phyloP scores from a whole-genome alignment of 2,113 vertebrate genomes.

The Ctenomys sociabilis region DNA sequence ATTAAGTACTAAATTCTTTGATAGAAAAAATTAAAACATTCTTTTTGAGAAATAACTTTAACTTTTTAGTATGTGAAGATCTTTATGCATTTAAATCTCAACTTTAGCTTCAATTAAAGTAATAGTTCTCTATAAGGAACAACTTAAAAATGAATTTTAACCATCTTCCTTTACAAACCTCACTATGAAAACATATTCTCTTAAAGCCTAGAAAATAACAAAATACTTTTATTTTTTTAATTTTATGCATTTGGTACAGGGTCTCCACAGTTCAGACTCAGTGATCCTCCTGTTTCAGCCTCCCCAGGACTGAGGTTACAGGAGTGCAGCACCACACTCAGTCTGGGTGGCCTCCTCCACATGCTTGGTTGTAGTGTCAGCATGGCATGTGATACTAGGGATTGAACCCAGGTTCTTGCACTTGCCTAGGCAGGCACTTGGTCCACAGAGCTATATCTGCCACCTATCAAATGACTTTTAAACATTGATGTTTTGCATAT shows the following conservation, averaged over 20 bases:
- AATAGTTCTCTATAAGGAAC: neutral
- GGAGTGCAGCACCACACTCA: no score
- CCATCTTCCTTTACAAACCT: neutral
- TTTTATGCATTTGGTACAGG: no score
- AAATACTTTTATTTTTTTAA: neutral
- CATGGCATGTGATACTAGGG: no score
- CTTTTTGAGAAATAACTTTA: neutral
- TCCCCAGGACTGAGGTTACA: no score
- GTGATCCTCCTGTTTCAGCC: no score
- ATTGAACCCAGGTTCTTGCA: no score
- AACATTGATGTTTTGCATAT: neutral
- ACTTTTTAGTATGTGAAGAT: neutral
- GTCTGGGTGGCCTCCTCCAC: no score
- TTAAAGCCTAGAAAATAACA: neutral
- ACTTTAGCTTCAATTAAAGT: constrained; percentile 15
- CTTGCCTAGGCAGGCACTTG: no score
- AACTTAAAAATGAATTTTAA: neutral
- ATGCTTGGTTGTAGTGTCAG: no score
- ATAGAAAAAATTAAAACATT: neutral
- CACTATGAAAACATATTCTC: neutral
- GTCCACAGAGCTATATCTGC: no score
- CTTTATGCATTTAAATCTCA: neutral
- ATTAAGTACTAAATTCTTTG: neutral
- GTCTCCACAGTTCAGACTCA: no score
- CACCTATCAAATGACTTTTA: neutral